Evolutionary conservation across 30 jellyfish, hydroid and myxozoan genomes (phyloP).

Genomic region (Catostylus mosaicus): DNA sequence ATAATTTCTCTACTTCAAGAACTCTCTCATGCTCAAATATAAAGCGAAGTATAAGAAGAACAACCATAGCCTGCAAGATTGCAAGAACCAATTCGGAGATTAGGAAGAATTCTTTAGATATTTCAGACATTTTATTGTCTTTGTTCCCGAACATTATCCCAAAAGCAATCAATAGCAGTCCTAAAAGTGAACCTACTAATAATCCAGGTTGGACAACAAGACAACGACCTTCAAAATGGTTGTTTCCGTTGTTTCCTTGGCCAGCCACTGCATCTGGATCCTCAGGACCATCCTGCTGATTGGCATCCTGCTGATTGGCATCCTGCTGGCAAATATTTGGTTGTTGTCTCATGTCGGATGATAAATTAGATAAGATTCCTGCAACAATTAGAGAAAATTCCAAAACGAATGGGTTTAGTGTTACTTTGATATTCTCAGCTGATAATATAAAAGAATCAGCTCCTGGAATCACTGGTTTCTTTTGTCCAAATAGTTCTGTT

Average conservation of each 20-base stretch:
- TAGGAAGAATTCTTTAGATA: neutral
- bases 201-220: slow-evolving; percentile 29
- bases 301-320: too few species aligned
- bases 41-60: neutral
- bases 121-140: neutral
- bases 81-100: neutral
- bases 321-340: neutral
- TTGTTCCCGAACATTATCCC: slow-evolving; percentile 6
- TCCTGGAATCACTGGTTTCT: neutral
- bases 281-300: neutral
- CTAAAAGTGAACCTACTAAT: neutral
- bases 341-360: neutral
- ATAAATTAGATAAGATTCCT: neutral
- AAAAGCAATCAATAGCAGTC: slow-evolving; percentile 9
- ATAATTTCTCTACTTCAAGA: neutral
- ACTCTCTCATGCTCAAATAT: too few species aligned
- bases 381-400: slow-evolving; percentile 43
- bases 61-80: neutral
- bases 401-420: slow-evolving; percentile 21
- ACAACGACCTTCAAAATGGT: neutral
- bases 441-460: neutral
- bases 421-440: neutral
- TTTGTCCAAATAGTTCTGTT: neutral
- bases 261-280: neutral
- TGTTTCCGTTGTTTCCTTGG: neutral